Conservation (phyloP, 1,140 invertebrate genomes). For the Dendrolimus punctatus region DNA sequence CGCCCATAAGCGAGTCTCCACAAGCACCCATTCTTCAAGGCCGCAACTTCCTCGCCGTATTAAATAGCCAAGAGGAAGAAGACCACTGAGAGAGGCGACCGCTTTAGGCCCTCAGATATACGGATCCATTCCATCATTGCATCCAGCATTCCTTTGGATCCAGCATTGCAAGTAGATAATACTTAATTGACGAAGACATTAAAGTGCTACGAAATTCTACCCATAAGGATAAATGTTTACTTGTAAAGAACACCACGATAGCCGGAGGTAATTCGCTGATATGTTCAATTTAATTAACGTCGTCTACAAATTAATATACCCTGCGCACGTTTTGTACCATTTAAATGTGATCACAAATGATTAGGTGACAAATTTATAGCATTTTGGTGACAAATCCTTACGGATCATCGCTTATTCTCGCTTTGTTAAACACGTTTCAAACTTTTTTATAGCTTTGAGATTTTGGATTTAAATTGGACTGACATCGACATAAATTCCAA, state of each 20-base stretch:
- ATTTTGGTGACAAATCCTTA: constrained; percentile 11
- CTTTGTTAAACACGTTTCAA: background rate
- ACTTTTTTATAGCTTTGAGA: too few species aligned
- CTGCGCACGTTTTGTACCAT: constrained; percentile 15
- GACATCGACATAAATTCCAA: too few species aligned
- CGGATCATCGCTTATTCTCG: background rate
- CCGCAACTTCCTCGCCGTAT: too few species aligned
- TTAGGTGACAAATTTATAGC: constrained; percentile 22
- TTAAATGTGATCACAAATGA: constrained; percentile 22
- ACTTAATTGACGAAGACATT: constrained; percentile 23
- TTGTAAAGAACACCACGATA: constrained; percentile 42
- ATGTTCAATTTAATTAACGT: constrained; percentile 68
- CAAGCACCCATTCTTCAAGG: too few species aligned
- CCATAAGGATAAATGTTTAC: constrained; percentile 38
- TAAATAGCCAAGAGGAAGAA: too few species aligned
- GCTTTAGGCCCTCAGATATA: too few species aligned
- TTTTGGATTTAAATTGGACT: too few species aligned
- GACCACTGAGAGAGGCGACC: too few species aligned
- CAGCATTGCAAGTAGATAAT: constrained; percentile 7
- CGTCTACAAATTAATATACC: constrained; percentile 49
- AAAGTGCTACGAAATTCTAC: constrained; percentile 30
- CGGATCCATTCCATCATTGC: too few species aligned
- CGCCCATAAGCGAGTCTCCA: too few species aligned
- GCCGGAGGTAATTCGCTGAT: constrained; percentile 55
- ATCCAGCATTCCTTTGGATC: background rate